Conservation (phyloP, 2,113 vertebrate species). For the Pungitius pungitius region DNA sequence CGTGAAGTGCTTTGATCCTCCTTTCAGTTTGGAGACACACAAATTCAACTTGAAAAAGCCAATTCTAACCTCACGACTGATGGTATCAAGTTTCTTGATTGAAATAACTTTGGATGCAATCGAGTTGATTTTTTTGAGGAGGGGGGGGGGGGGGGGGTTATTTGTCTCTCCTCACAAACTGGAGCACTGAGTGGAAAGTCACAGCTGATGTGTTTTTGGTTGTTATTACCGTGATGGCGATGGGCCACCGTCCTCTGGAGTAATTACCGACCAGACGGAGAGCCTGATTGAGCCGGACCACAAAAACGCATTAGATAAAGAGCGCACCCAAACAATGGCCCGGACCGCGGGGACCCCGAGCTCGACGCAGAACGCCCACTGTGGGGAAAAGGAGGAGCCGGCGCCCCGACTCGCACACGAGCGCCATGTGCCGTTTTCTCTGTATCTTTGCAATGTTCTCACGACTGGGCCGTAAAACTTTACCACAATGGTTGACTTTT, state of each 20-base stretch:
- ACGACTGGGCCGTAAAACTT: neutral
- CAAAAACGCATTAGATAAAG: conserved; percentile 73
- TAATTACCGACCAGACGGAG: conserved; percentile 72
- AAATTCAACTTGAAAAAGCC: conserved; percentile 60
- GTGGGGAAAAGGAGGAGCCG: conserved; percentile 46
- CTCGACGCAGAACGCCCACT: conserved; percentile 55
- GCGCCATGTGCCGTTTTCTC: conserved; percentile 6
- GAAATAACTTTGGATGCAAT: conserved; percentile 60
- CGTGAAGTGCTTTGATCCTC: conserved; percentile 48
- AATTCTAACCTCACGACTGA: conserved; percentile 48
- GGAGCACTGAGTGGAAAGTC: conserved; percentile 72
- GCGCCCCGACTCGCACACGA: conserved; percentile 15
- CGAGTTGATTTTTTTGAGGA: conserved; percentile 20
- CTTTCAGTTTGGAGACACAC: conserved; percentile 34
- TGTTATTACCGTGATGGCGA: conserved; percentile 69
- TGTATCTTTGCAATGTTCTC: conserved; percentile 7
- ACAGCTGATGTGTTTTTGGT: conserved; percentile 73
- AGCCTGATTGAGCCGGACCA: conserved; percentile 71
- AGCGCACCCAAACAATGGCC: conserved; percentile 70
- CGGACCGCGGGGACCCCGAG: conserved; percentile 64
- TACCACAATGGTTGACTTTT: conserved; percentile 1
- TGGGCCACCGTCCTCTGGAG: conserved; percentile 70
- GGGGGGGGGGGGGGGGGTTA: conserved; percentile 15
- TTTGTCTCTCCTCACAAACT: conserved; percentile 61
- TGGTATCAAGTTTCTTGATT: conserved; percentile 63